Base-by-base conservation (phyloP, 2,888 invertebrate genomes). In the Patella caerulea region DNA sequence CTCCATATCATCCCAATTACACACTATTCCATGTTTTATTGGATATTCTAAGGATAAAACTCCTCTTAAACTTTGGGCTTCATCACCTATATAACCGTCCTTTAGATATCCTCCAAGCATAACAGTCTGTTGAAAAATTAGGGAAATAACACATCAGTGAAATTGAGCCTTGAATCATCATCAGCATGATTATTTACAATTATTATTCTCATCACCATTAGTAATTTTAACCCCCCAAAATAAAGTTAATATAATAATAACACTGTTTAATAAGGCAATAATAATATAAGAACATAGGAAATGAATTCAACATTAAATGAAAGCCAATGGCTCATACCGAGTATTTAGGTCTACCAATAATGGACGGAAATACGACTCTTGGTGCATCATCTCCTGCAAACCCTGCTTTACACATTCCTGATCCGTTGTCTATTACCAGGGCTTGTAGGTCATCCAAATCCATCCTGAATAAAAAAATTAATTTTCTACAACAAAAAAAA, bases 71-170 rank as follows among this genome's bases (percentile, higher is more conserved):
- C 78, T 79, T 71, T 88, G 87, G 2, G 88, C 88, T 71, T 85
- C 86, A 55, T 86, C 85, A 17, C 88, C 88, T 17, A 88, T 84
- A 73, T 88, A 88, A 19, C 79, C 59, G 76, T 85, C 87, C 56
- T 87, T 87, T 93, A 97, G 97, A 88, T 97, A 97, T 97, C 97
- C 97, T 92, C 97, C 97, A 90, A 97, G 97, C 97, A 97, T 98
- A 78, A 93, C 92, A 86, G 92, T 92, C 83, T 87, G 81, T 71
- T 65, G 73, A 45, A 7, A 45, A 45, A 80, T 72, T 54, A 74
- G 45, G 7, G 45, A 45, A 19, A 71, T 24, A 75, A 24, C 45
- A 45, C 9, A 45, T 9, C 1, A 9, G 45, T 45, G 45, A 45
- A 45, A 45, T 9, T 9, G 45, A 45, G 5, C 45, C 7, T 45